Evolutionary conservation across 1,140 invertebrate species (phyloP), one percentile per base, ranked within the genome.

Genomic region (Brachionus angularis): DNA sequence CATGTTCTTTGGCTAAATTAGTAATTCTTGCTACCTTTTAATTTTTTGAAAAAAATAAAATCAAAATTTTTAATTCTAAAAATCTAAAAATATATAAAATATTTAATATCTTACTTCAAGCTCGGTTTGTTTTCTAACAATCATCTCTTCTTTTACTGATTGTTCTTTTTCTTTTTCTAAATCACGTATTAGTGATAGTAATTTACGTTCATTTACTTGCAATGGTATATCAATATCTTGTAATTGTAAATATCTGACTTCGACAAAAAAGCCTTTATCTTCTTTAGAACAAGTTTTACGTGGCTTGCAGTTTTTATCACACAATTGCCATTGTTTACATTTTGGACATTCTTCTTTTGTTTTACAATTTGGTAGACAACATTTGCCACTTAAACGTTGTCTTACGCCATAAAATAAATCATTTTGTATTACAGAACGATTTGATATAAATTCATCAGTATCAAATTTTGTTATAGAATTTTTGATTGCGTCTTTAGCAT

Each of bases 171-270:
- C 75, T 23, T 76, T 73, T 39, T 77, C 75, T 64, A 78, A 77
- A 39, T 74, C 47, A 14, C 78, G 53, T 7, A 76, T 73, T 23
- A 79, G 53, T 4, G 75, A 73, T 18, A 73, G 72, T 21, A 79
- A 72, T 55, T 73, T 76, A n/a, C 75, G 46, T 44, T 77, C 76
- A 18, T 76, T 73, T 0, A 79, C 75, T 42, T 74, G 72, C 29
- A 29, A 14, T 0, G 77, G 76, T 14, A 79, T 78, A 5, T 64
- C 55, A 1, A 79, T 73, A 3, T 73, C 31, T 12, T 75, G 74
- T 27, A 79, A 50, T 55, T 78, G 76, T 58, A 78, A 76, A 55
- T 76, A 78, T 29, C 75, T 74, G 10, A 79, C 77, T 70, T 78
- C 75, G 1, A 75, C 76, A 73, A 74, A 77, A n/a, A 78, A 62